Conservation (phyloP, 2,113 vertebrate genomes). For the Phylloscopus trochilus region DNA sequence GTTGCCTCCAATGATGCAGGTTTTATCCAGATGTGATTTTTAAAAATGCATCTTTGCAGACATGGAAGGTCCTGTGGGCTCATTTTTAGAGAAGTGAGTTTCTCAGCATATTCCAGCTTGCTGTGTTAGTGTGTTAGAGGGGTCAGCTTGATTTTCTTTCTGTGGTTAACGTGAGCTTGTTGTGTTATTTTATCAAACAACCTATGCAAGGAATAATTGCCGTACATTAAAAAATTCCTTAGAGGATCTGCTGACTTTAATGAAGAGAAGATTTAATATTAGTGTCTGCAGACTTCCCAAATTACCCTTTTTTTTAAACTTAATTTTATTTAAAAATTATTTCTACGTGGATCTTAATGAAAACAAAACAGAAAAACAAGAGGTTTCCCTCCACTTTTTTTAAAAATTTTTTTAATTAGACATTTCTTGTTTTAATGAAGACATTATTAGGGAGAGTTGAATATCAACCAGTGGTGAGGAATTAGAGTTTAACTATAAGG, state of each 20-base stretch:
- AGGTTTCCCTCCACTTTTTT: neutral
- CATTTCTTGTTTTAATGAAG: neutral
- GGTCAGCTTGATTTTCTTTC: neutral
- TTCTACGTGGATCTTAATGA: neutral
- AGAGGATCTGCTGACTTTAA: neutral
- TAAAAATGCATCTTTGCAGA: slow-evolving; percentile 26
- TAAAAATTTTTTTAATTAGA: neutral
- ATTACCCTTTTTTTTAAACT: neutral
- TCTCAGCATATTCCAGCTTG: slow-evolving; percentile 38
- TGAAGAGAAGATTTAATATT: neutral
- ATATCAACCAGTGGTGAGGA: neutral
- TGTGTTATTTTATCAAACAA: neutral
- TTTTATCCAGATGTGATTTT: neutral
- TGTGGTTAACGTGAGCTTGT: neutral
- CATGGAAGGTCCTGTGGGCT: neutral
- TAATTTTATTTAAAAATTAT: neutral
- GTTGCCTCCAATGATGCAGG: neutral
- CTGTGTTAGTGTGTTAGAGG: neutral
- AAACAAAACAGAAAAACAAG: neutral
- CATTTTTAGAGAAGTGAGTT: slow-evolving; percentile 26
- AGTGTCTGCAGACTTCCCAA: neutral
- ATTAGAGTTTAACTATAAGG: neutral
- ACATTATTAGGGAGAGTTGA: neutral
- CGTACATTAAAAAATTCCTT: neutral
- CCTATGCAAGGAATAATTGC: neutral